phyloP scores from a whole-genome alignment of 2,888 invertebrate genomes.

The Eupsilia transversa region DNA sequence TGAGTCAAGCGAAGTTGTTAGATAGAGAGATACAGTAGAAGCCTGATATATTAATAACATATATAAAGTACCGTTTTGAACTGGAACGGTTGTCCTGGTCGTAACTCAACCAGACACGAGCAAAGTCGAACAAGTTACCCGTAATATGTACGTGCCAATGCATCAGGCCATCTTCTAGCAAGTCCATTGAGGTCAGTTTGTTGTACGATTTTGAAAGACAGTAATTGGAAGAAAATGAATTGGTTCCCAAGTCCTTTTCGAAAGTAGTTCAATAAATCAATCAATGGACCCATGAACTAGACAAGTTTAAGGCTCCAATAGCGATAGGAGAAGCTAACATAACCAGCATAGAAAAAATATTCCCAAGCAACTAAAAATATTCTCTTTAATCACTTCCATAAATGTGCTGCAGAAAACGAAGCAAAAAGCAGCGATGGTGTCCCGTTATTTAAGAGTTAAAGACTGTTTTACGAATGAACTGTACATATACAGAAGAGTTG shows the following conservation, averaged over 20 bases:
- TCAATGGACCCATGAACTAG: constrained; percentile 16
- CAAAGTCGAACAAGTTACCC: constrained; percentile 43
- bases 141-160: constrained; percentile 45
- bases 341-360: constrained; percentile 16
- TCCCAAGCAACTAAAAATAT: constrained; percentile 33
- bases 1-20: neutral
- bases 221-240: constrained; percentile 29
- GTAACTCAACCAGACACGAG: constrained; percentile 50
- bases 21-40: constrained; percentile 23
- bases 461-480: constrained; percentile 59
- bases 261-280: neutral
- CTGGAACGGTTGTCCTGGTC: constrained; percentile 43
- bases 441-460: constrained; percentile 62
- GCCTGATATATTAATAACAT: constrained; percentile 51
- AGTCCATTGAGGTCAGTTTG: constrained; percentile 41
- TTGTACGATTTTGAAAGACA: constrained; percentile 27
- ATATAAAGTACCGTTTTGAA: constrained; percentile 57
- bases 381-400: constrained; percentile 53
- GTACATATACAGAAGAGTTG: constrained; percentile 36
- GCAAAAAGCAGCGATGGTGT: constrained; percentile 48
- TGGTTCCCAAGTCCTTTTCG: neutral
- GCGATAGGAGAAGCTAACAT: neutral
- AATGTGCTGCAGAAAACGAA: constrained; percentile 36
- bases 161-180: constrained; percentile 43
- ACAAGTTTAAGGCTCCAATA: neutral